Evolutionary conservation across 1,140 invertebrate genomes (phyloP).

Genomic region (Dicyema japonicum): DNA sequence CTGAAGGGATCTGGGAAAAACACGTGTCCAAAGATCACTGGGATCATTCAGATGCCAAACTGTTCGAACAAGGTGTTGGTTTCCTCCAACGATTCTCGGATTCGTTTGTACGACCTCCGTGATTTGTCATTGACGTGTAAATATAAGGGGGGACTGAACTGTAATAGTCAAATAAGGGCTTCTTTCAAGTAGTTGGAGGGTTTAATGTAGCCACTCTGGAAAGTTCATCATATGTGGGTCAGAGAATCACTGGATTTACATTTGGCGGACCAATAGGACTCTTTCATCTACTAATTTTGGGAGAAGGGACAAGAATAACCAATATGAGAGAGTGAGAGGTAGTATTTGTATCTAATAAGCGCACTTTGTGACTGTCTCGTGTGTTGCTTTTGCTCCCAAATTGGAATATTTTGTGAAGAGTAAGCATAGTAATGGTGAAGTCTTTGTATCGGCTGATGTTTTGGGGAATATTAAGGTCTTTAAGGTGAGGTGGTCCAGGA

Average conservation of each 20-base stretch:
- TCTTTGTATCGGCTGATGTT: too few species aligned
- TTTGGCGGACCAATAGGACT: slow-evolving; percentile 88
- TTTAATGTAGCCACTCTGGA: slow-evolving; percentile 42
- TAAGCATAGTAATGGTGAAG: too few species aligned
- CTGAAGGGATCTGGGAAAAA: slow-evolving; percentile 59
- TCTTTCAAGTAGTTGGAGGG: slow-evolving; percentile 31
- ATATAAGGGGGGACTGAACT: slow-evolving; percentile 67
- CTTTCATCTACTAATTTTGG: too few species aligned
- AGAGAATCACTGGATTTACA: slow-evolving; percentile 81
- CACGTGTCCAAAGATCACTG: slow-evolving; percentile 66
- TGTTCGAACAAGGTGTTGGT: slow-evolving; percentile 37
- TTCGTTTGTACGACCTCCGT: slow-evolving; percentile 70
- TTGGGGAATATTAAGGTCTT: too few species aligned
- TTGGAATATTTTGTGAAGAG: too few species aligned
- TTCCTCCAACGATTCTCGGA: slow-evolving; percentile 82
- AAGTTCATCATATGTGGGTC: slow-evolving; percentile 85
- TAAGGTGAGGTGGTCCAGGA: too few species aligned
- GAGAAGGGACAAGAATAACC: too few species aligned
- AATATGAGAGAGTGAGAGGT: too few species aligned
- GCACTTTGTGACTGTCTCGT: too few species aligned
- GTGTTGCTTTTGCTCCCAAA: too few species aligned
- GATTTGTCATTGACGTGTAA: slow-evolving; percentile 80
- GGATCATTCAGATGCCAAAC: slow-evolving; percentile 66
- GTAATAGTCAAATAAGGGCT: slow-evolving; percentile 79
- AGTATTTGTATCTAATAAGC: too few species aligned